phyloP scores from a whole-genome alignment of 2,797 vertebrate species.

The Sebastolobus alascanus region DNA sequence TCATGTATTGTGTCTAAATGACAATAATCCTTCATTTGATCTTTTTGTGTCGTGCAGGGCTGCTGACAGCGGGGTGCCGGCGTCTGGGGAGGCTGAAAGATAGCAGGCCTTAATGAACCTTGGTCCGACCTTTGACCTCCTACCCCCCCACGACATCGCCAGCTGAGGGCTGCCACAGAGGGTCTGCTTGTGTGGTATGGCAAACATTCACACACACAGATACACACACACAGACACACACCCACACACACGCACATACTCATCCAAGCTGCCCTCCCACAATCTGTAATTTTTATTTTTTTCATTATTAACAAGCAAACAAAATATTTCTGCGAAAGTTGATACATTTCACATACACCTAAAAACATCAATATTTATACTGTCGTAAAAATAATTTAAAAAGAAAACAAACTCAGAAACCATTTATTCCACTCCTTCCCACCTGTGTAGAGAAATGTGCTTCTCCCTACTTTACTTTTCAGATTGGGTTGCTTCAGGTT shows the following conservation, averaged over 20 bases:
- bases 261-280: not conserved
- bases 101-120: conserved; percentile 69
- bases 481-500: no score
- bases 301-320: not conserved
- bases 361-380: no score
- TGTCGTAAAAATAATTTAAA: no score
- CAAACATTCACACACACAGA: conserved; percentile 28
- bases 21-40: conserved; percentile 63
- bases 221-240: conserved; percentile 35
- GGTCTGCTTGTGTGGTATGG: conserved; percentile 51
- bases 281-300: not conserved
- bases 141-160: conserved; percentile 51
- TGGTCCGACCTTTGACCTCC: conserved; percentile 71
- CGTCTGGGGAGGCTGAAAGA: conserved; percentile 62
- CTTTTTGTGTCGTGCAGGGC: conserved; percentile 36
- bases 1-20: conserved; percentile 41
- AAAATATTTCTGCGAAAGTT: not conserved
- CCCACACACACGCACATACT: not conserved
- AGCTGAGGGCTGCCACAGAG: conserved; percentile 70
- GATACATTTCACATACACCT: no score
- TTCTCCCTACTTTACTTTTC: no score
- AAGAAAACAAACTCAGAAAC: no score
- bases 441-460: no score
- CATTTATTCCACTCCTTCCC: no score
- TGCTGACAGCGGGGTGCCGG: conserved; percentile 46